Base-by-base conservation (phyloP, 2,888 invertebrate genomes). In the Aethes cnicana region DNA sequence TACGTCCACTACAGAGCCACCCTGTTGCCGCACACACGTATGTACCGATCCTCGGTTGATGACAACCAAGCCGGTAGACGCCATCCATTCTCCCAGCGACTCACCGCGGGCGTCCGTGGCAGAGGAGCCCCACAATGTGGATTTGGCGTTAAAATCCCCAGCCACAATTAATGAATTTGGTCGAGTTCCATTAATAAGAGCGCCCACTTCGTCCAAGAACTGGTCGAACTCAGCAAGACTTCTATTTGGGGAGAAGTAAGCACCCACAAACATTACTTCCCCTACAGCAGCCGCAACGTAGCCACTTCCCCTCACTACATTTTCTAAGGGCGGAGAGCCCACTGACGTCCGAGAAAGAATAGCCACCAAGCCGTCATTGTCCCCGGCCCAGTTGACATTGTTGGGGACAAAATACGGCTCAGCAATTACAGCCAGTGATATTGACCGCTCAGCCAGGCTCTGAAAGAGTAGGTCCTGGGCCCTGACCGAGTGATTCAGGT, bases 401-500 rank as follows among this genome's bases (percentile, higher is more conserved):
- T 25, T 23, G 0, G 58, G 58, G 1, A 59, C 36, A 1, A 0
- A 33, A 14, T 61, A 61, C 2, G 60, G 60, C 44, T 64, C 63
- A 3, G 57, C 46, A 1, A 59, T 55, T 4, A 59, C 48, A 1
- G 53, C 56, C 0, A 61, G 17, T 3, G 53, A 39, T 0, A 56
- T 48, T 9, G 20, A 42, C 61, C 61, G 54, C 57, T 61, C 36
- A 20, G 55, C 56, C 44, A 56, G 3, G 20, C 20, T 20, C 6
- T 20, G 20, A 6, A 20, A 20, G 4, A 20, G 6, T 4, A 20
- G 20, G 18, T 57, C 55, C 33, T 57, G 57, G 35, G 60, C 57
- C 6, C 36, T 30, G 20, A 54, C 53, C 11, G 30, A 55, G 55
- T 60, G 60, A 30, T 61, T 61, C 8, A 59, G 18, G n/a, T 61